These are phyloP conservation scores for Adelges cooleyi DNA, from an alignment of 1,140 invertebrate genomes.

Conservation along the genomic window DNA sequence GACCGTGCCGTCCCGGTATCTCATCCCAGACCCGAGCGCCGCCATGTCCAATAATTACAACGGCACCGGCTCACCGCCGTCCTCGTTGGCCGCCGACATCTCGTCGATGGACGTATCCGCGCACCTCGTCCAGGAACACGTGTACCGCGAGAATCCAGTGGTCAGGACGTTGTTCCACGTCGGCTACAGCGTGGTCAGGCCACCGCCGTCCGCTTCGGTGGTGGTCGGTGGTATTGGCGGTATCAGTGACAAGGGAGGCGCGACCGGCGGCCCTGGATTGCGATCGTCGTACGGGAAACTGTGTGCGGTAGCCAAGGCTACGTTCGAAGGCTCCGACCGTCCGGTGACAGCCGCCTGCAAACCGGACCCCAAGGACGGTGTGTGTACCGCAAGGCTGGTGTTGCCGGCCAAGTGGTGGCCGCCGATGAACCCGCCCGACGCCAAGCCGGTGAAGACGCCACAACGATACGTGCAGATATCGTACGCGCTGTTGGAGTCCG, in stretches of 20 bases:
- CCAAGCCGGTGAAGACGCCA: constrained; percentile 46
- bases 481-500: constrained; percentile 65
- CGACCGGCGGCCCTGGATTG: constrained; percentile 35
- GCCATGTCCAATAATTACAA: constrained; percentile 73
- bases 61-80: constrained; percentile 80
- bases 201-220: background rate
- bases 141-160: constrained; percentile 74
- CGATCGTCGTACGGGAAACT: constrained; percentile 39
- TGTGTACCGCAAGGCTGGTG: constrained; percentile 66
- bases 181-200: constrained; percentile 41
- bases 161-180: constrained; percentile 76
- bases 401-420: constrained; percentile 84
- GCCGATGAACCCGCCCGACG: constrained; percentile 40
- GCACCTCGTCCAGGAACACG: constrained; percentile 70
- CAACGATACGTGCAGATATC: constrained; percentile 62
- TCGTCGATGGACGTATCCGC: constrained; percentile 68
- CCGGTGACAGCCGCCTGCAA: constrained; percentile 69
- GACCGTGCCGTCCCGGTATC: constrained; percentile 78
- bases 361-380: constrained; percentile 76
- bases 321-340: constrained; percentile 38
- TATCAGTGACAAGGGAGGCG: constrained; percentile 34
- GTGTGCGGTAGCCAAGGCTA: constrained; percentile 47
- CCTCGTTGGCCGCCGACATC: constrained; percentile 44
- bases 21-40: constrained; percentile 78
- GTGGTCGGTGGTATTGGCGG: constrained; percentile 52